Conservation (phyloP, 2,797 vertebrate genomes). For the Urocyon cinereoargenteus region DNA sequence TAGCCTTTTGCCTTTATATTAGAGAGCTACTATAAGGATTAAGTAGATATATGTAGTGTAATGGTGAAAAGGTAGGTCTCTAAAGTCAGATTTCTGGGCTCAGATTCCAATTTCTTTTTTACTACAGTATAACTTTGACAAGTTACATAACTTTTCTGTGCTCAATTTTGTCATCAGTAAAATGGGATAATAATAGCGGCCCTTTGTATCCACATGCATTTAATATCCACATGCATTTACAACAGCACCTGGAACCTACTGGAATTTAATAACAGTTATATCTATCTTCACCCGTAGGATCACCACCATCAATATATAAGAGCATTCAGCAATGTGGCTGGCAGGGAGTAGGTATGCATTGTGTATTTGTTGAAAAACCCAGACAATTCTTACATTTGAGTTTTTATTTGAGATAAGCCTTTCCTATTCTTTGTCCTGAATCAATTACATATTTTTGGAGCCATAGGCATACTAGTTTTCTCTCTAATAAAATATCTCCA, state of each 20-base stretch:
- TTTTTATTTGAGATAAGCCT: background rate
- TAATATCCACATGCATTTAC: background rate
- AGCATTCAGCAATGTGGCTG: background rate
- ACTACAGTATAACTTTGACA: background rate
- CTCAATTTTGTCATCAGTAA: background rate
- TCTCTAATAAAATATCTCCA: background rate
- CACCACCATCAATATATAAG: background rate
- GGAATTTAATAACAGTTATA: background rate
- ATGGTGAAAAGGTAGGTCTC: background rate
- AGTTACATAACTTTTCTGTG: background rate
- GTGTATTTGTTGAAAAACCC: background rate
- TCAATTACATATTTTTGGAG: background rate
- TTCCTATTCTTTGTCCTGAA: slow-evolving; percentile 11
- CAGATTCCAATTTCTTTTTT: background rate
- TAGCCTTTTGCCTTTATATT: background rate
- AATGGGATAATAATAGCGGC: background rate
- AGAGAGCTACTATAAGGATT: background rate
- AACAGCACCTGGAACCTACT: background rate
- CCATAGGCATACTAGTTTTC: background rate
- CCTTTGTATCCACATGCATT: background rate
- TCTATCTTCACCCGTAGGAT: background rate
- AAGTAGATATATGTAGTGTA: background rate
- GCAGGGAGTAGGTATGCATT: background rate
- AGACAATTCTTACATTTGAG: background rate
- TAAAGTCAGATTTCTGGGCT: background rate